Conservation (phyloP, 2,797 vertebrate species). For the Premnoplex brunnescens region DNA sequence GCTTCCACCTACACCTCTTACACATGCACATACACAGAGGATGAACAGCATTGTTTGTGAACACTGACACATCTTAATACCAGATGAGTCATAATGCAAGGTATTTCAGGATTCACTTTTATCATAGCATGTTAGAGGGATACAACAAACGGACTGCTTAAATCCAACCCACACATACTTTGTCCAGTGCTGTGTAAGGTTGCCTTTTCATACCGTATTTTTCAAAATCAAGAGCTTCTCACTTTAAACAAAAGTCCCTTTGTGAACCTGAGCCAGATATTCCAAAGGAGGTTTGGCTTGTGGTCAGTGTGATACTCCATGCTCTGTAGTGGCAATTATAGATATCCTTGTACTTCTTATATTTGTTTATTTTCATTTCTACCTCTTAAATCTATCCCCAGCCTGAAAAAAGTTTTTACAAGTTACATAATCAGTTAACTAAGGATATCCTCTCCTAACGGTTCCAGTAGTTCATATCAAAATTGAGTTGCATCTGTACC, state of each 20-base stretch:
- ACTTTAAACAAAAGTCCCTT: not conserved
- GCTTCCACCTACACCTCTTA: constrained; percentile 56
- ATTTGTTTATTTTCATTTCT: not conserved
- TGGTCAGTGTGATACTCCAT: not conserved
- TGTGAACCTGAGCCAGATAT: not conserved
- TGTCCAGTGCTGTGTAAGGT: not conserved
- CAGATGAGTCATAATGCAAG: constrained; percentile 56
- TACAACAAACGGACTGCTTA: not conserved
- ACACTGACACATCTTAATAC: constrained; percentile 39
- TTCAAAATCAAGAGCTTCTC: not conserved
- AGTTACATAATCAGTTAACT: not conserved
- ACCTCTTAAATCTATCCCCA: not conserved
- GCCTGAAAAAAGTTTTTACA: not conserved
- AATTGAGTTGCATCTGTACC: not conserved
- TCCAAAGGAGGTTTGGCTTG: not conserved
- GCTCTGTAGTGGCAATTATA: not conserved
- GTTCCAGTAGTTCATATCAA: not conserved
- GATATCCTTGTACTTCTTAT: not conserved
- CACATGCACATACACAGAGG: constrained; percentile 32
- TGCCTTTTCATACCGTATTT: not conserved
- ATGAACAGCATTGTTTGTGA: constrained; percentile 60
- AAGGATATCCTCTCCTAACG: not conserved
- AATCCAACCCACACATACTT: not conserved
- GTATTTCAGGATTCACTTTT: constrained; percentile 46
- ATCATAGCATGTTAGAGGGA: not conserved